Percentiles rank a stretch among this genome's conserved stretches.
phyloP scores from a whole-genome alignment of 2,113 vertebrate species.

The Camelus bactrianus region DNA sequence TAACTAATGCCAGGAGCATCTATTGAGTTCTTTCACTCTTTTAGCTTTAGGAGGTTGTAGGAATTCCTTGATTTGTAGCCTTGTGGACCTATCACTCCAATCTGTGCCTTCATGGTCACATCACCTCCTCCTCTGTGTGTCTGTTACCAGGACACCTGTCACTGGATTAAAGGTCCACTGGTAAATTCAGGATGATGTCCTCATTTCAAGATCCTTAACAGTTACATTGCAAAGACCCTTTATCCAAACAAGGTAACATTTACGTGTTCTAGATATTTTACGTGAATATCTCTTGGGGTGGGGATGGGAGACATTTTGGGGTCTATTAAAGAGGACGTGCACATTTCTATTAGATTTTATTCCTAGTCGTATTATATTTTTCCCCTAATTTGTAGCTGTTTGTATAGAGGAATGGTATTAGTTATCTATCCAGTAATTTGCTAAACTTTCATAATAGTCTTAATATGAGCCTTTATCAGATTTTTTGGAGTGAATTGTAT shows the following conservation, averaged over 20 bases:
- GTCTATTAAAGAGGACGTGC: rapidly evolving
- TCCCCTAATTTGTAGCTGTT: not conserved
- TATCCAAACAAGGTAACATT: not conserved
- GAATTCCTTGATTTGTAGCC: not conserved
- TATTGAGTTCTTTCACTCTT: not conserved
- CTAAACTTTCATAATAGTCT: not conserved
- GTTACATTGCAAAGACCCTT: not conserved
- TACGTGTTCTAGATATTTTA: not conserved
- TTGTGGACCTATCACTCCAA: not conserved
- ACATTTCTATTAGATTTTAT: not conserved
- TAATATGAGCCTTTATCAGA: not conserved
- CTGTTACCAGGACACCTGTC: not conserved
- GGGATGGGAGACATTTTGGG: rapidly evolving
- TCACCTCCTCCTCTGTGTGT: not conserved
- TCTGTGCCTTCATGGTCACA: not conserved
- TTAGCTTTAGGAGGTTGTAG: not conserved
- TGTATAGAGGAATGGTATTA: not conserved
- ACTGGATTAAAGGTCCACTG: not conserved
- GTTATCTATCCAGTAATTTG: not conserved
- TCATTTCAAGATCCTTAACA: not conserved
- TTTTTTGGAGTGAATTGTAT: not conserved
- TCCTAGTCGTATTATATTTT: not conserved
- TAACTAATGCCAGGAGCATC: not conserved
- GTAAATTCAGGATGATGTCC: not conserved
- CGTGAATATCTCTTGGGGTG: too few relatives aligned